These are phyloP conservation scores for Lota lota DNA, from an alignment of 2,113 vertebrate genomes.

Conservation along the genomic window DNA sequence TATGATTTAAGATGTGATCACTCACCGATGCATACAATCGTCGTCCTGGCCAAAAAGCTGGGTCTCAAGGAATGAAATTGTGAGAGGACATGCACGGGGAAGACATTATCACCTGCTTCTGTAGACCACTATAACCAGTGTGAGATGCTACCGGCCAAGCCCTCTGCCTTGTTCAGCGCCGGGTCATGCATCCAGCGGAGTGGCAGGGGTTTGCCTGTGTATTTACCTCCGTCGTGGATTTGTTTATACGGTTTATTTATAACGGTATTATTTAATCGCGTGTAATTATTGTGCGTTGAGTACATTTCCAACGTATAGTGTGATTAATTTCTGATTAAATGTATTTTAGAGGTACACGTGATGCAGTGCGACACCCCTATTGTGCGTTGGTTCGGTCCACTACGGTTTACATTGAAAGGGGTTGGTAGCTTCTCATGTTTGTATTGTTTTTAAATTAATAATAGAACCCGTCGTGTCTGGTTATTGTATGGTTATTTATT, in stretches of 20 bases:
- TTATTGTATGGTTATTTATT: neutral
- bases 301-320: too few species aligned
- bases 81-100: slow-evolving; percentile 65
- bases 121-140: neutral
- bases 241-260: too few species aligned
- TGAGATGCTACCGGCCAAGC: neutral
- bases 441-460: neutral
- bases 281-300: too few species aligned
- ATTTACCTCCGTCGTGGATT: too few species aligned
- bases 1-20: neutral
- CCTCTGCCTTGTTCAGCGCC: neutral
- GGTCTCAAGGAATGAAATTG: slow-evolving; percentile 70
- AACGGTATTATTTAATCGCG: too few species aligned
- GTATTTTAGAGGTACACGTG: too few species aligned
- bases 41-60: slow-evolving; percentile 3
- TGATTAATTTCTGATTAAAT: too few species aligned
- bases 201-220: too few species aligned
- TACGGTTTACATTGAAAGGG: slow-evolving; percentile 33
- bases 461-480: neutral
- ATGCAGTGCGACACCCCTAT: neutral
- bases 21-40: slow-evolving; percentile 46
- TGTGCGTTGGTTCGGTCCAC: slow-evolving; percentile 53
- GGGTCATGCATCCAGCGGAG: too few species aligned
- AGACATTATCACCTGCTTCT: slow-evolving; percentile 56
- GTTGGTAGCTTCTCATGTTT: slow-evolving; percentile 1